Evolutionary conservation across 2,888 invertebrate genomes (phyloP).

Genomic region (Copidosoma aretas): DNA sequence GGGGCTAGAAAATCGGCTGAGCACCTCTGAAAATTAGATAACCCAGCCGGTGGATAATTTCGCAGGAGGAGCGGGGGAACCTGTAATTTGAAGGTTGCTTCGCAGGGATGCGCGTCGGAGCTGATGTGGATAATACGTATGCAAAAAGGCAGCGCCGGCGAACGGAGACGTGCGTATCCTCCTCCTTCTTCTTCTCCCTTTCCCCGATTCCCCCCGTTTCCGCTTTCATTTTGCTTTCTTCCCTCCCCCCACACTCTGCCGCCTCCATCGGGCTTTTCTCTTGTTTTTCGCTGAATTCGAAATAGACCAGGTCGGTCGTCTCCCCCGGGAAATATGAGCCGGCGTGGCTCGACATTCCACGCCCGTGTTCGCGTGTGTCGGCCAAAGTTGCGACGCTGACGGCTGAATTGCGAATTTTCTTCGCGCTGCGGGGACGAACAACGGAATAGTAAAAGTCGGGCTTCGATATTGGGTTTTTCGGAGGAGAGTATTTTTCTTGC

Average conservation of each 20-base stretch:
- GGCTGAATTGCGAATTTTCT: constrained; percentile 28
- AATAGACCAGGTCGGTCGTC: constrained; percentile 30
- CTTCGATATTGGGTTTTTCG: constrained; percentile 24
- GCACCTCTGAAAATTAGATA: no score
- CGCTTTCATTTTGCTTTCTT: background rate
- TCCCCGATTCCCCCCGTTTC: background rate
- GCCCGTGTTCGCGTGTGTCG: constrained; percentile 31
- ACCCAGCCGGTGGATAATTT: no score
- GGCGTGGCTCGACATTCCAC: constrained; percentile 31
- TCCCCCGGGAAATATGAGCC: constrained; percentile 44
- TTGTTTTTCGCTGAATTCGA: constrained; percentile 34
- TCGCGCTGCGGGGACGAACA: constrained; percentile 9
- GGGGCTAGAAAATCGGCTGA: no score
- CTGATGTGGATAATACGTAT: no score
- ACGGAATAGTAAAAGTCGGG: constrained; percentile 17
- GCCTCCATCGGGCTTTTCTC: background rate
- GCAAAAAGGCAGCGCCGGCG: constrained; percentile 10
- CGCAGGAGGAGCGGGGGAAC: no score
- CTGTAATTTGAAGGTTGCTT: background rate
- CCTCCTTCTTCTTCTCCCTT: constrained; percentile 30
- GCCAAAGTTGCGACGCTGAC: constrained; percentile 26
- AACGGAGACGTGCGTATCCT: constrained; percentile 34
- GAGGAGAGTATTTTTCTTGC: constrained; percentile 13
- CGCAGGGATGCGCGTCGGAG: constrained; percentile 21
- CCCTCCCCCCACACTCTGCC: constrained; percentile 3